Evolutionary conservation across 1,140 invertebrate genomes (phyloP), one percentile per base, ranked within the genome.

Genomic region (Drosophila repletoides): DNA sequence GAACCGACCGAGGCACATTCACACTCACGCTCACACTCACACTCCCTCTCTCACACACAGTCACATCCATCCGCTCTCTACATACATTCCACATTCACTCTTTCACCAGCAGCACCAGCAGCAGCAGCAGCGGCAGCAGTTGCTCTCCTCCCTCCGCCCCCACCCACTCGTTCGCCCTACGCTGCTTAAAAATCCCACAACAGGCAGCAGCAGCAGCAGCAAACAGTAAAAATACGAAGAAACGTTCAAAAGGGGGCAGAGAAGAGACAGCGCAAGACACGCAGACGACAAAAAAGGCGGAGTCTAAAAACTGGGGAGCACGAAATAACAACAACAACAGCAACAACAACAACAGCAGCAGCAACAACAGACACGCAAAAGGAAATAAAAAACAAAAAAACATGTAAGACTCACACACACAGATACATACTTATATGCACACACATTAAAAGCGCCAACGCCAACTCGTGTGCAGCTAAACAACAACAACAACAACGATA

Each of bases 261-360:
- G 24, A 14, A 40, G 65, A 77, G 69, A 84, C 72, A 86, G 80
- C 70, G 69, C 68, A 87, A 81, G 75, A 80, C 80, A 86, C 68
- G 76, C 80, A 86, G 81, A 80, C 76, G 76, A 84, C 81, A 84
- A 84, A 84, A 84, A 86, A 86, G 80, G 80, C 80, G 80, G 80
- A 84, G 80, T 86, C 80, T 86, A 86, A 86, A 86, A 84, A 84
- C 75, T 86, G 80, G 80, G 75, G 81, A 86, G 80, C 72, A 80
- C 61, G 28, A 75, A 72, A 86, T 49, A 73, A 68, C 40, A 75
- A 67, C 76, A 80, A 58, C 52, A 79, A 36, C 53, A 72, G 28
- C 29, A 52, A 5, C 55, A 52, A 17, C 43, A 26, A 41, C 43
- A 48, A 15, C 65, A 52, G 6, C 63, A 59, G 26, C 55, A 60